phyloP scores from a whole-genome alignment of 2,797 vertebrate species.

The Sciurus carolinensis region DNA sequence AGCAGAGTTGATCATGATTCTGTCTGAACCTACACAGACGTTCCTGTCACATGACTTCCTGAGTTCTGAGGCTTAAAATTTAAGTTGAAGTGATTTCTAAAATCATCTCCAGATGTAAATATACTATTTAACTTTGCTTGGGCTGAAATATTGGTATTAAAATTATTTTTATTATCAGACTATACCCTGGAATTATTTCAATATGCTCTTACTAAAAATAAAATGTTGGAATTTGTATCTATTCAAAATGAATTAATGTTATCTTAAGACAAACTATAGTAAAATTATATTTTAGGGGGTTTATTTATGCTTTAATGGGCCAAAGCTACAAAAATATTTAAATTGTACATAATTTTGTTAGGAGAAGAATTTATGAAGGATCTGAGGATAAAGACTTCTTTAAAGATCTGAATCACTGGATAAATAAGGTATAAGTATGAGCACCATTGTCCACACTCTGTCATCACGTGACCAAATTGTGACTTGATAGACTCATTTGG shows the following conservation, averaged over 20 bases:
- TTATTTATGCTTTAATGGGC: not conserved
- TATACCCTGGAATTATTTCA: not conserved
- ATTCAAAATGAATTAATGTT: slow-evolving; percentile 20
- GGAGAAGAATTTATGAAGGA: not conserved
- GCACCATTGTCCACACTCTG: not conserved
- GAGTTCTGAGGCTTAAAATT: not conserved
- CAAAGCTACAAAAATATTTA: not conserved
- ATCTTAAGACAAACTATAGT: not conserved
- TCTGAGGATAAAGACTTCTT: not conserved
- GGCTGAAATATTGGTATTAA: not conserved
- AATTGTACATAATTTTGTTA: not conserved
- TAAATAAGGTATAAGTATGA: not conserved
- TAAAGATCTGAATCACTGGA: not conserved
- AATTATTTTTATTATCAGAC: not conserved
- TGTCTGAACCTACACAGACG: not conserved
- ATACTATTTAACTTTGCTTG: not conserved
- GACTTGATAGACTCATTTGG: not conserved
- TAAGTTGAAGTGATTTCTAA: not conserved
- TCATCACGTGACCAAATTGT: not conserved
- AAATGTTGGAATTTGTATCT: not conserved
- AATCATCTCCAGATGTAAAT: not conserved
- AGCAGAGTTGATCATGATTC: not conserved
- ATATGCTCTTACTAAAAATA: not conserved
- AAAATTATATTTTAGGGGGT: not conserved
- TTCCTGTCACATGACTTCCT: not conserved